Conservation (phyloP, 1,140 invertebrate genomes). For the Aphelinus atriplicis region DNA sequence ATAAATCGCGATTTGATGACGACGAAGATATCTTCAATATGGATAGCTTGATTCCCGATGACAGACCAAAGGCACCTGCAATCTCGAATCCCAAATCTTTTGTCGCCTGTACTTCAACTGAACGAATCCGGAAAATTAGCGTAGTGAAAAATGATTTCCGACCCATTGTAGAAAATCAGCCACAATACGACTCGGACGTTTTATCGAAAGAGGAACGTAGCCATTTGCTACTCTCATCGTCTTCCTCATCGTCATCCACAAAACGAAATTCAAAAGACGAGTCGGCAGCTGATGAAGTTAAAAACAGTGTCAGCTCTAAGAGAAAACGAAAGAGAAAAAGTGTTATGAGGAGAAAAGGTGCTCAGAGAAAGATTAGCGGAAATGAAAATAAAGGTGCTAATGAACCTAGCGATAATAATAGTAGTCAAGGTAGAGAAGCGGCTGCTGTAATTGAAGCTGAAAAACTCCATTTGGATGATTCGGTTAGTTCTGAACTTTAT, state of each 20-base stretch:
- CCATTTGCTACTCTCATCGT: constrained; percentile 18
- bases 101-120: constrained; percentile 58
- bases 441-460: constrained; percentile 4
- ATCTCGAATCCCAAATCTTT: constrained; percentile 58
- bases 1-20: constrained; percentile 51
- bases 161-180: constrained; percentile 63
- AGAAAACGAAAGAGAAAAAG: constrained; percentile 82
- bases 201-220: constrained; percentile 53
- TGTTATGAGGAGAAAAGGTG: constrained; percentile 81
- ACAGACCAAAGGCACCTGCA: constrained; percentile 47
- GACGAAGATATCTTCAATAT: constrained; percentile 75
- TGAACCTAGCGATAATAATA: not conserved
- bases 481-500: not conserved
- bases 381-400: not conserved
- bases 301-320: constrained; percentile 66
- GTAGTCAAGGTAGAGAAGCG: constrained; percentile 20
- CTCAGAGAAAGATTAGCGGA: constrained; percentile 74
- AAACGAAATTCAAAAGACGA: constrained; percentile 61
- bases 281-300: constrained; percentile 50
- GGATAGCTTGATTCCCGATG: constrained; percentile 71
- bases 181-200: constrained; percentile 40
- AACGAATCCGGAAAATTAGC: constrained; percentile 61
- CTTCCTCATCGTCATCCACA: constrained; percentile 31
- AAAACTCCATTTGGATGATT: constrained; percentile 5
- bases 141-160: constrained; percentile 72